A percentile compares a stretch with the other conserved stretches of the same genome.
Conservation (phyloP, 2,113 vertebrate genomes). For the Lynx canadensis region DNA sequence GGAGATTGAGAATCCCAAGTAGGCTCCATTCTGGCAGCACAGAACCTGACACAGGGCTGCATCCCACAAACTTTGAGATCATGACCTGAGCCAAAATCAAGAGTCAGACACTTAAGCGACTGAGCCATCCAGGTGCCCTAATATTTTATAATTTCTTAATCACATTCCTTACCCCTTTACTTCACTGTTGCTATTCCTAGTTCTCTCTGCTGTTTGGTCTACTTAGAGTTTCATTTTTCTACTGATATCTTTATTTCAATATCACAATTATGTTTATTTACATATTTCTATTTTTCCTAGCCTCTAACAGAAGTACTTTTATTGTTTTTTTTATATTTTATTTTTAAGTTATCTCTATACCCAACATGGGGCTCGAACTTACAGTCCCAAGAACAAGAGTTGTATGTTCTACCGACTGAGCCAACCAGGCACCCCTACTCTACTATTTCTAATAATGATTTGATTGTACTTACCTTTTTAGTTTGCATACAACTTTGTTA, state of each 20-base stretch:
- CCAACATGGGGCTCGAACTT: background rate
- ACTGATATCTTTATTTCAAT: background rate
- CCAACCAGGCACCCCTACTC: background rate
- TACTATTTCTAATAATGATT: background rate
- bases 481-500: background rate
- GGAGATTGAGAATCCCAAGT: no score
- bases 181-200: background rate
- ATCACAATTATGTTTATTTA: background rate
- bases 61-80: no score
- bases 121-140: background rate
- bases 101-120: no score
- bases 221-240: background rate
- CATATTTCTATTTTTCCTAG: background rate
- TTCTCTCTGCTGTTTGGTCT: background rate
- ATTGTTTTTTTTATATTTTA: background rate
- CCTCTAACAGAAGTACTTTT: background rate
- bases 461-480: background rate
- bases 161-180: background rate
- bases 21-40: no score
- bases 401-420: background rate
- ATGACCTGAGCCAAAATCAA: no score
- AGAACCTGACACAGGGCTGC: no score
- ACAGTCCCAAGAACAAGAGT: background rate
- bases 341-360: background rate
- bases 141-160: background rate